Percentiles rank a stretch among this genome's conserved stretches.
These are phyloP conservation scores for Cromileptes altivelis DNA, from an alignment of 2,113 vertebrate species.

Conservation along the genomic window DNA sequence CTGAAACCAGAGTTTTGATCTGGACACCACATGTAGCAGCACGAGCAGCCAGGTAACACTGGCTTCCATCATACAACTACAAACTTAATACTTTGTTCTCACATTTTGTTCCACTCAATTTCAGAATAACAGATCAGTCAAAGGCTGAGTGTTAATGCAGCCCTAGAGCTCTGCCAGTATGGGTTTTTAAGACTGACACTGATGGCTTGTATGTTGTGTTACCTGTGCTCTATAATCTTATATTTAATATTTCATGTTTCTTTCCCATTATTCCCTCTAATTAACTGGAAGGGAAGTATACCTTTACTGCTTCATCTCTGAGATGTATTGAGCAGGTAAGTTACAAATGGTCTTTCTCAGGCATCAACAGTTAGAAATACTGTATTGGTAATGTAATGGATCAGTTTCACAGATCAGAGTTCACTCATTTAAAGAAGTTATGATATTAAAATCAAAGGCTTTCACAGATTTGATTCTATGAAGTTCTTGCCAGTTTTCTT, in stretches of 20 bases:
- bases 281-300: background rate
- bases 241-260: background rate
- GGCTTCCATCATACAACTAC: background rate
- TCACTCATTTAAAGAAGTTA: background rate
- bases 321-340: background rate
- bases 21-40: conserved; percentile 25
- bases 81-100: conserved; percentile 24
- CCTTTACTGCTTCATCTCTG: background rate
- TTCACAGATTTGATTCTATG: background rate
- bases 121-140: conserved; percentile 1
- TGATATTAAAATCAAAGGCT: background rate
- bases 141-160: background rate
- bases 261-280: background rate
- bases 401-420: background rate
- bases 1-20: conserved; percentile 22
- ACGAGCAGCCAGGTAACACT: conserved; percentile 11
- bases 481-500: background rate
- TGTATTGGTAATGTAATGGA: background rate
- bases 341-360: background rate
- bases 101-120: conserved; percentile 17
- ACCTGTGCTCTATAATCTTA: background rate
- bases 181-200: background rate
- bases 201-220: background rate
- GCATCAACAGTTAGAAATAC: background rate
- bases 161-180: background rate